These are phyloP conservation scores for Drosophila jambulina DNA, from an alignment of 1,140 invertebrate genomes.

Conservation along the genomic window DNA sequence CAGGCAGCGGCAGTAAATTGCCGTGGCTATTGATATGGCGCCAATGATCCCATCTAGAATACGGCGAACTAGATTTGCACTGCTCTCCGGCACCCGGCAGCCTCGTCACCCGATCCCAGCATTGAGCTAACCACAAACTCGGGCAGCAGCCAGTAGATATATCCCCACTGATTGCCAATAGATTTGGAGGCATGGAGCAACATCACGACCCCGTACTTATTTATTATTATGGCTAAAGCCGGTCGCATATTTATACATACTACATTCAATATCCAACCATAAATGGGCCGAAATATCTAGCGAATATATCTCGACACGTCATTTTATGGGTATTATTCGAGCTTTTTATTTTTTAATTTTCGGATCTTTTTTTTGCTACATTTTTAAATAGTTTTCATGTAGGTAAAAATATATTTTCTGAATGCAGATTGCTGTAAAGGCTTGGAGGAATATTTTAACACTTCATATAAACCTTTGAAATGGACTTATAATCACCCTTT, in stretches of 20 bases:
- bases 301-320: slow-evolving; percentile 27
- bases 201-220: slow-evolving; percentile 50
- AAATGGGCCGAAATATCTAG: slow-evolving; percentile 35
- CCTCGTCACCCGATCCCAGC: slow-evolving; percentile 46
- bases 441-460: neutral
- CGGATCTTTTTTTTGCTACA: neutral
- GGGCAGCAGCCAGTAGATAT: slow-evolving; percentile 24
- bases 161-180: slow-evolving; percentile 41
- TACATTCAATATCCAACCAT: slow-evolving; percentile 45
- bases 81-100: slow-evolving; percentile 29
- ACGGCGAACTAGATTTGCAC: slow-evolving; percentile 38
- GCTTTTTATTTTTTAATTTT: slow-evolving; percentile 9
- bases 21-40: slow-evolving; percentile 49
- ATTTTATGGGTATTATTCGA: slow-evolving; percentile 25
- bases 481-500: neutral
- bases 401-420: too few species aligned
- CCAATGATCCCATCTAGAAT: slow-evolving; percentile 47
- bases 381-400: neutral
- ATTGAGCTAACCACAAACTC: slow-evolving; percentile 44
- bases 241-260: slow-evolving; percentile 40
- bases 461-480: neutral
- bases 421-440: neutral
- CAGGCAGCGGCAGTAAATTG: slow-evolving; percentile 35
- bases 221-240: slow-evolving; percentile 47
- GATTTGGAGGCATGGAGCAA: slow-evolving; percentile 34